Base-by-base conservation (phyloP, 2,113 vertebrate species). In the Microtus pennsylvanicus region DNA sequence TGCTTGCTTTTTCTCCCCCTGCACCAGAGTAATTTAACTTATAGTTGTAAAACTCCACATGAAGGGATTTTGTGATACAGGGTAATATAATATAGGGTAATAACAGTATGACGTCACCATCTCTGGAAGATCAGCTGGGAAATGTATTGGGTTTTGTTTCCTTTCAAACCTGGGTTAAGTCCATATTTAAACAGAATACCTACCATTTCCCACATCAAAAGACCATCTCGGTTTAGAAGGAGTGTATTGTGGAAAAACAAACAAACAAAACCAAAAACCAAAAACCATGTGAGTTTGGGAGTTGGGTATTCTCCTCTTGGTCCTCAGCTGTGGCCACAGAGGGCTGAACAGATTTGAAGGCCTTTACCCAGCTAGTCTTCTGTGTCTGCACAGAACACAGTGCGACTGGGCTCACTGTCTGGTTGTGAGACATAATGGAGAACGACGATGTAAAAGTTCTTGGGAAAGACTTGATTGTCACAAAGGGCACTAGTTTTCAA, bases 121-220 rank as follows among this genome's bases (percentile, higher is more conserved):
- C 30, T 42, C 58, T 55, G 5, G 47, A 87, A 90, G 81, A 86
- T 35, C 75, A 70, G 24, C 80, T 38, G 33, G 52, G 86, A 45
- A 21, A 14, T 11, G 45, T 42, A 7, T 19, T 63, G 35, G 28
- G 21, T 42, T 93, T 94, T 50, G 12, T 91, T 91, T 90, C 35
- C 74, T 92, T 91, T 26, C 52, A 86, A 93, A 86, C 24, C 78
- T 75, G 76, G 74, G 9, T 55, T 55, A 38, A 52, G 4, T 75
- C 33, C n/a, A 35, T 45, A 45, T 50, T 88, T 89, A 28, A 85
- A 89, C 13, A 89, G 52, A 77, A 67, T 72, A 58, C 1, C 52
- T 92, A 70, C 65, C 28, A 91, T 91, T 87, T 88, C 30, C 14
- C 35, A 61, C 16, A 82, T 83, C 42, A 70, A 83, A 83, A 89